Evolutionary conservation across 2,888 invertebrate genomes (phyloP), one percentile per base, ranked within the genome.

Genomic region (Cerastis rubricosa): DNA sequence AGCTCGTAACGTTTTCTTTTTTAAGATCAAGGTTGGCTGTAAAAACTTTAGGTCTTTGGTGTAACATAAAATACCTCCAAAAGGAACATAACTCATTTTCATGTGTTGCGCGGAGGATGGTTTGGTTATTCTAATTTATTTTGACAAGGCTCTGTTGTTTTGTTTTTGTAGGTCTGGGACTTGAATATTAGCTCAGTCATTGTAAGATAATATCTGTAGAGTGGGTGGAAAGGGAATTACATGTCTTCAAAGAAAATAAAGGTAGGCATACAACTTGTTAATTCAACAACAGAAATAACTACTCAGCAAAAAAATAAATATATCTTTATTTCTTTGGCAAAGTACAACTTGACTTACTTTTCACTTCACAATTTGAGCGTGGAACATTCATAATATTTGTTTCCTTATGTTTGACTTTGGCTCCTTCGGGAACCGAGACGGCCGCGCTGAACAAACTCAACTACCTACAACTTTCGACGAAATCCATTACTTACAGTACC

Each of bases 331-430:
- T 74, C 49, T 80, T 72, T 51, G 40, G 29, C 22, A 25, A 45
- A 57, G 69, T 25, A 47, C 63, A 54, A 64, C 63, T 74, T 79
- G 25, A 69, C 71, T 76, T 85, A 84, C 88, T 87, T 87, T 86
- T 83, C 75, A 86, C 83, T 88, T 81, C 63, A 79, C 74, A 80
- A 79, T 84, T 82, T 71, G 51, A 83, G 35, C 74, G 65, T 69
- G 68, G 74, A 78, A 85, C 78, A 86, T 85, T 85, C 68, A 71
- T 78, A 83, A 85, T 86, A 86, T 85, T 88, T 86, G 88, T 88
- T 88, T 85, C 69, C 83, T 88, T 86, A 63, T 76, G 77, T 87
- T 88, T 87, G 87, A 81, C 69, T 87, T 88, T 70, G 69, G 47
- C 59, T 86, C 87, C 73, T 81, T 57, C 54, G 80, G 57, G 85